Evolutionary conservation across 2,888 invertebrate genomes (phyloP), one percentile per base, ranked within the genome.

Genomic region (Notodonta ziczac): DNA sequence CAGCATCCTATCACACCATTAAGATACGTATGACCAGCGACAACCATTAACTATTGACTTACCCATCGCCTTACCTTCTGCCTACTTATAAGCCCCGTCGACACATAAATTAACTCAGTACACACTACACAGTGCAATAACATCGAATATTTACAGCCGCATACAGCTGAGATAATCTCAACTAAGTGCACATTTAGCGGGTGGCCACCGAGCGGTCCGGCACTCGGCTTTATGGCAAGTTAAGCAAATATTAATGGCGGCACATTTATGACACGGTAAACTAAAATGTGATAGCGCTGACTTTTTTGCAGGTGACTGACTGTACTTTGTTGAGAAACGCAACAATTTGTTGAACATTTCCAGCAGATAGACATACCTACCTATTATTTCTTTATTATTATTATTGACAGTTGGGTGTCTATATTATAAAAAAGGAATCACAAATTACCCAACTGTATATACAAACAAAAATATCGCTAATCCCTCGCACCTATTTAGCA

Each of bases 221-320:
- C 84, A 82, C 84, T 83, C 82, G 77, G 75, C 78, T 88, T 88
- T 88, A 90, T 86, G 82, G 83, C 83, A 83, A 83, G 81, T 87
- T 86, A 85, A 87, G 88, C 85, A 86, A 87, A 88, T 88, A 88
- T 88, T 89, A 90, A 87, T 83, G 84, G 80, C 81, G 74, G 72
- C 77, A 70, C 81, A 88, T 87, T 89, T 87, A 89, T 79, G 82
- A 77, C 80, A 73, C 70, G 73, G 72, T 77, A 73, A 74, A 73
- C 83, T 76, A 82, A 75, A 82, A 82, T 76, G 73, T 73, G 73
- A 75, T 78, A 73, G 72, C 70, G 65, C 70, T 65, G 72, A 61
- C 67, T 65, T 69, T 67, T 69, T 66, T 64, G 75, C 75, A 61
- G 58, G 63, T 57, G 65, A 70, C 58, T 66, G 75, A 24, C 24